Evolutionary conservation across 2,797 vertebrate species (phyloP), one percentile per base, ranked within the genome.

Genomic region (Poliocrania exsul): DNA sequence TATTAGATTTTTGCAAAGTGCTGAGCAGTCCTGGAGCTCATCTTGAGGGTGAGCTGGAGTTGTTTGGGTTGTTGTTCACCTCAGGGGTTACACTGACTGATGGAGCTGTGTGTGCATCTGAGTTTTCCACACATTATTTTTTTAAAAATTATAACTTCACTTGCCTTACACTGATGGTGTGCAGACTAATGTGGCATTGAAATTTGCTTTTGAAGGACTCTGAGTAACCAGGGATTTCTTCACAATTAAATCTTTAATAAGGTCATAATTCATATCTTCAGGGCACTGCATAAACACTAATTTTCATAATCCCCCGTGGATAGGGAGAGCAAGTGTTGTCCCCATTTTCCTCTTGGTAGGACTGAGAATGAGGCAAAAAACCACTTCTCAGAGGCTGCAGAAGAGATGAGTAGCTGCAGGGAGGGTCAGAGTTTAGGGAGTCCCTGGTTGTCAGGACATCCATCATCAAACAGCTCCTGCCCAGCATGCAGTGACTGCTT

Each of bases 161-260:
- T 77, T 87, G 67, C 67, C 37, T 77, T 67, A 21, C 12, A 1
- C 8, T 7, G 57, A 5, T 26, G n/a, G 13, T n/a, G 57, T n/a
- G 50, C 10, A 17, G 74, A 80, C 54, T 62, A 16, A 33, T 0
- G 11, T 31, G 93, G 84, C 96, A 94, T 96, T 94, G 91, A 95
- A 93, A 93, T 92, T 80, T 33, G 15, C 46, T 89, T 80, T 8
- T 94, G 90, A 95, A 96, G 93, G 93, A 62, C 91, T 89, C 44
- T 0, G 13, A 54, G 37, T 81, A 89, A 60, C 90, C 25, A 71
- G 93, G 81, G 93, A 97, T 90, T 86, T 75, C 81, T 84, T 78
- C 72, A 95, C 92, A 95, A 96, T 97, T 96, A 95, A 81, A 81
- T 92, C 81, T 78, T 71, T 93, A 96, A 94, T 93, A 91, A 89